These are phyloP conservation scores for Philypnodon macrostomus DNA, from an alignment of 2,797 vertebrate genomes.

Conservation along the genomic window DNA sequence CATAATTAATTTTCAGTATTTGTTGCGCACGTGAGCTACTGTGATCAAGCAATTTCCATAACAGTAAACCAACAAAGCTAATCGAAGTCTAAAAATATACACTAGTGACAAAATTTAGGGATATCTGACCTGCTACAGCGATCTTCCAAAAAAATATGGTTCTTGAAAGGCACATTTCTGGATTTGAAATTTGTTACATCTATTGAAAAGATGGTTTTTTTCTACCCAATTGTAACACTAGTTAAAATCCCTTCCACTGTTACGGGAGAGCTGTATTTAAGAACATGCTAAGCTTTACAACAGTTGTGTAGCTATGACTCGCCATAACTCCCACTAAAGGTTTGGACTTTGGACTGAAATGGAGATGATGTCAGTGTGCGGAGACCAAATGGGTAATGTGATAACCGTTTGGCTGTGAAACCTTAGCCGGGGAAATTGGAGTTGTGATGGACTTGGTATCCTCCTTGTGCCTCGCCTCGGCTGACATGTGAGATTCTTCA, in stretches of 20 bases:
- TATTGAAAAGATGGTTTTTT: background rate
- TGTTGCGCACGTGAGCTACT: no score
- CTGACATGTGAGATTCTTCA: constrained; percentile 67
- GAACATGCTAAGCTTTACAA: constrained; percentile 13
- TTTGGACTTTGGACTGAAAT: constrained; percentile 46
- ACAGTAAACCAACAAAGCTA: no score
- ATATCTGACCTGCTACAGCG: no score
- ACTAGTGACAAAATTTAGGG: no score
- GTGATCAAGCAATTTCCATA: no score
- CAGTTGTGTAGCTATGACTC: constrained; percentile 19
- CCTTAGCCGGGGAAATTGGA: constrained; percentile 58
- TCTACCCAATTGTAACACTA: constrained; percentile 5
- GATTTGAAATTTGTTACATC: no score
- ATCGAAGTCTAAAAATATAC: no score
- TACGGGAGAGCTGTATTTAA: constrained; percentile 5
- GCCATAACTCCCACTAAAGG: constrained; percentile 18
- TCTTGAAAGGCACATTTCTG: no score
- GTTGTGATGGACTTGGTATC: constrained; percentile 63
- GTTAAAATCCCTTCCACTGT: background rate
- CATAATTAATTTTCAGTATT: constrained; percentile 2
- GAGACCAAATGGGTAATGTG: constrained; percentile 60
- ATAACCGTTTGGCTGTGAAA: constrained; percentile 66
- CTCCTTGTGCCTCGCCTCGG: constrained; percentile 56
- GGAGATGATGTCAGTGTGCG: constrained; percentile 59
- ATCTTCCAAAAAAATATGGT: no score